Conservation (phyloP, 2,888 invertebrate genomes). For the Lithophane socia region DNA sequence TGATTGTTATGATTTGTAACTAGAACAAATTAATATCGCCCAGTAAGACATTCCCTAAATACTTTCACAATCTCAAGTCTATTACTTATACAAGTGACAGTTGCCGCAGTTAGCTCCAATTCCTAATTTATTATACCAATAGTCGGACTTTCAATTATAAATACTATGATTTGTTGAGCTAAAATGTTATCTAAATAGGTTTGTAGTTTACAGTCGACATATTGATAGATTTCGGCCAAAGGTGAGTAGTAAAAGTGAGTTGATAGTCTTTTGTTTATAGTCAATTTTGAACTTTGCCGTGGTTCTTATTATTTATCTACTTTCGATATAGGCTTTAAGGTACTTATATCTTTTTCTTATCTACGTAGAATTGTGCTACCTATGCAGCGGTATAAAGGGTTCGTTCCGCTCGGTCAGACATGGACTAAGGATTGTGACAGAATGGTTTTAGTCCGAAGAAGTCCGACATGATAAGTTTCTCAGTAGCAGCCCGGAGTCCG, state of each 20-base stretch:
- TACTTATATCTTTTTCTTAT: too few species aligned
- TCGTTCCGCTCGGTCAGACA: too few species aligned
- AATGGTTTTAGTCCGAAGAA: too few species aligned
- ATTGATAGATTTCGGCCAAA: conserved; percentile 30
- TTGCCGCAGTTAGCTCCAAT: conserved; percentile 18
- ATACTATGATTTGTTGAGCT: conserved; percentile 25
- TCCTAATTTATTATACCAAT: conserved; percentile 34
- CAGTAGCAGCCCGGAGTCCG: too few species aligned
- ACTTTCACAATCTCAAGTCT: conserved; percentile 6
- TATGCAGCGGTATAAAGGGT: too few species aligned
- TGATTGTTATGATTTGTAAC: not conserved
- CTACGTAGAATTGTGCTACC: too few species aligned
- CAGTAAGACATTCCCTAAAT: not conserved
- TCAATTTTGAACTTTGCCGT: not conserved
- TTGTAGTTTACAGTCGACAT: conserved; percentile 48
- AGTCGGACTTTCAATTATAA: conserved; percentile 51
- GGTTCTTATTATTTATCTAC: not conserved
- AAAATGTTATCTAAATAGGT: conserved; percentile 58
- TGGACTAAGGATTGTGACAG: too few species aligned
- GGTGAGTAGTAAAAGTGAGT: conserved; percentile 24
- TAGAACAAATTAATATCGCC: not conserved
- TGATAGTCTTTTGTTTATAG: conserved; percentile 4
- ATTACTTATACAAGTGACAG: conserved; percentile 21
- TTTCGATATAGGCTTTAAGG: not conserved
- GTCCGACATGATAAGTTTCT: too few species aligned